Percentiles rank a stretch among this genome's conserved stretches.
Conservation (phyloP, 2,797 vertebrate species). For the Crocidura indochinensis region DNA sequence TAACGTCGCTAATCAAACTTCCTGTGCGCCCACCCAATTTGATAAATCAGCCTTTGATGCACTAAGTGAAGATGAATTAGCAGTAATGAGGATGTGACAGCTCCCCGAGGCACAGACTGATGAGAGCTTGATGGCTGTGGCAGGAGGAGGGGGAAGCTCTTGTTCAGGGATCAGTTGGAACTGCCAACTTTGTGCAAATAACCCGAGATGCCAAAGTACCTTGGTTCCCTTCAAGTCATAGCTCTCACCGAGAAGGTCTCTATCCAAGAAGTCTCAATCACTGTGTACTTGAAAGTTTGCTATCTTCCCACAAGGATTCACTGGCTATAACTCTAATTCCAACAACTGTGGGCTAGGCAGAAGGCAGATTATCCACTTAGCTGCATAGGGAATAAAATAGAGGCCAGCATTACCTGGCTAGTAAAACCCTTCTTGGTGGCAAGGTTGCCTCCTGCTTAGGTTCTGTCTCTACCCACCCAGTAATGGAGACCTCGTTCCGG, state of each 20-base stretch:
- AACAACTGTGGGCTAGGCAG: not conserved
- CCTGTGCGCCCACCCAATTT: constrained; percentile 82
- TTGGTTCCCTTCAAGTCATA: not conserved
- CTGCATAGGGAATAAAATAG: not conserved
- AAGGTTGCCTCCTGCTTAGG: not conserved
- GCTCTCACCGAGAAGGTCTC: not conserved
- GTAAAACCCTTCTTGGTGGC: not conserved
- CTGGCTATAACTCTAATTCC: not conserved
- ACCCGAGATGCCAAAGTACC: not conserved
- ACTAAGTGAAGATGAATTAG: constrained; percentile 84
- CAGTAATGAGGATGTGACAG: constrained; percentile 86
- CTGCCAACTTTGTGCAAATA: constrained; percentile 52
- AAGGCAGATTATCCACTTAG: not conserved
- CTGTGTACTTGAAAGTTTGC: not conserved
- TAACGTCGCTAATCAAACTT: constrained; percentile 83
- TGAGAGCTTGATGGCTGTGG: constrained; percentile 78
- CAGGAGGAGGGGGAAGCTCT: constrained; percentile 55
- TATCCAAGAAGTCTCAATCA: not conserved
- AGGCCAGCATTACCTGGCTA: not conserved
- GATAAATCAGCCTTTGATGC: constrained; percentile 82
- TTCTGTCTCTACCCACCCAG: not conserved
- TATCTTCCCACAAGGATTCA: not conserved
- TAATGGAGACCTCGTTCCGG: not conserved
- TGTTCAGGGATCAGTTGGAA: not conserved
- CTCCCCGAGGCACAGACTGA: constrained; percentile 76